These are phyloP conservation scores for Beroe forskalii DNA, from an alignment of 37 sponge, comb jelly and placozoan species.

Conservation along the genomic window DNA sequence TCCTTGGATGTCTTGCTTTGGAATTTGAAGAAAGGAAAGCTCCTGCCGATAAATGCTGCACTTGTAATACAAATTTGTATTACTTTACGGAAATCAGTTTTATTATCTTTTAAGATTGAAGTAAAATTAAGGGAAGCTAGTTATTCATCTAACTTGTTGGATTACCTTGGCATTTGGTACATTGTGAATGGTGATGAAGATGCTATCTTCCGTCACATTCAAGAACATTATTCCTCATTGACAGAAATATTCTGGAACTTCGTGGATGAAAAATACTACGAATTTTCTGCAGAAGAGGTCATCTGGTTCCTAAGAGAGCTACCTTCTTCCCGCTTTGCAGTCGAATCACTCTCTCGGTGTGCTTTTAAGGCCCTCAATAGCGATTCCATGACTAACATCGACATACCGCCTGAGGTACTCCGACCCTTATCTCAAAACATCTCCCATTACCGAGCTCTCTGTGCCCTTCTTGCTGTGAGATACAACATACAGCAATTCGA, in stretches of 20 bases:
- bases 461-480: neutral
- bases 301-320: neutral
- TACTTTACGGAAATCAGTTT: neutral
- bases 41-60: neutral
- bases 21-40: neutral
- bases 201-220: neutral
- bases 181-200: neutral
- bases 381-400: neutral
- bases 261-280: neutral
- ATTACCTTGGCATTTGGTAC: constrained; percentile 21
- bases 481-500: neutral
- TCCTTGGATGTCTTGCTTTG: neutral
- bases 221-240: neutral
- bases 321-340: neutral
- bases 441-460: neutral
- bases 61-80: neutral
- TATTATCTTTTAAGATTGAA: neutral
- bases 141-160: neutral
- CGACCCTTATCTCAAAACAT: neutral
- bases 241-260: constrained; percentile 42
- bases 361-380: neutral
- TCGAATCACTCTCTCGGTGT: neutral
- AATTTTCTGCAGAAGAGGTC: neutral
- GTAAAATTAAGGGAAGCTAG: neutral
- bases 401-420: neutral